Conservation (phyloP, 35 echinoderm and acorn worm species). For the Ophioderma brevispina region DNA sequence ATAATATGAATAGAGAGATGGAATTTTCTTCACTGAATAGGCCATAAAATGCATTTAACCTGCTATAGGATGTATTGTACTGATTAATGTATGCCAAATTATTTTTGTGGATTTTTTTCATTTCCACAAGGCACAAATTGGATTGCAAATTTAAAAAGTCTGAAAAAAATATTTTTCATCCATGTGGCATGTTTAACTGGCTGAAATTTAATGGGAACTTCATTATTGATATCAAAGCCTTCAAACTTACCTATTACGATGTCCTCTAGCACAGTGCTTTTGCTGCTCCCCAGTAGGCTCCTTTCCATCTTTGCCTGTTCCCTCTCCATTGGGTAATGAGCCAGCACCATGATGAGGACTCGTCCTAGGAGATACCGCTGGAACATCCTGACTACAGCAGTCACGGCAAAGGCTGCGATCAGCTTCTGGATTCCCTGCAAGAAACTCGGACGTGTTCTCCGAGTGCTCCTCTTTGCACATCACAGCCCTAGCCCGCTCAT, state of each 20-base stretch:
- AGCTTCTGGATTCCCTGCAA: conserved; percentile 86
- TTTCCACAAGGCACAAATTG: no score
- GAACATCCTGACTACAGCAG: conserved; percentile 85
- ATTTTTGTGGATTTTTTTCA: no score
- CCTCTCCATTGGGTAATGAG: background rate
- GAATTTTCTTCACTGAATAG: no score
- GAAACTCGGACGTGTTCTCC: conserved; percentile 57
- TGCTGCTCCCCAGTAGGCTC: background rate
- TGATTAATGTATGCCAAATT: no score
- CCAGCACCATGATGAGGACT: background rate
- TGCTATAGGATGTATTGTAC: no score
- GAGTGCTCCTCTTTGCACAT: conserved; percentile 61
- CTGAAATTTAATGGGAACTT: no score
- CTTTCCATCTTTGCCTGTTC: background rate
- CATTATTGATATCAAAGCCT: no score
- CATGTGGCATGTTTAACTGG: no score
- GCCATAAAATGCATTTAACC: no score
- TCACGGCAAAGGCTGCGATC: conserved; percentile 86
- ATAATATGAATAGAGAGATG: no score
- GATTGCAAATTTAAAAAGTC: no score
- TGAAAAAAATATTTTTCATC: no score
- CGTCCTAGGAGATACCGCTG: conserved; percentile 16
- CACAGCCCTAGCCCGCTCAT: conserved; percentile 79
- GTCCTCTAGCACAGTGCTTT: background rate
- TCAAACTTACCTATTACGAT: background rate